phyloP scores from a whole-genome alignment of 1,140 invertebrate genomes.

The Apis laboriosa region DNA sequence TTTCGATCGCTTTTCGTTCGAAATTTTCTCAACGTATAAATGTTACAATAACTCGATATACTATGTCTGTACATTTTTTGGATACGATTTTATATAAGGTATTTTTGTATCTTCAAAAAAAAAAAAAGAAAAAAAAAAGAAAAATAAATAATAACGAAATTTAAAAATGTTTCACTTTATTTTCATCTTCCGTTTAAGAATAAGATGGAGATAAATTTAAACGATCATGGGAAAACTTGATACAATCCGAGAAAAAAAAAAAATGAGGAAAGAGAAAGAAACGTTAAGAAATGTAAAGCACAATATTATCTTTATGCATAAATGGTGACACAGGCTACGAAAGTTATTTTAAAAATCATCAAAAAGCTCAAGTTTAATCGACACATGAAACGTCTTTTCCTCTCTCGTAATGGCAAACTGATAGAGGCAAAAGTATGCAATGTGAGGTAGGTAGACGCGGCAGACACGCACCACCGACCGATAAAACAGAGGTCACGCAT shows the following conservation, averaged over 20 bases:
- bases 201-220: too few relatives aligned
- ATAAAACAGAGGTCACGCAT: constrained; percentile 34
- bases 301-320: constrained; percentile 18
- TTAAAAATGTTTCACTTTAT: too few relatives aligned
- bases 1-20: not conserved
- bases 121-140: too few relatives aligned
- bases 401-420: constrained; percentile 53
- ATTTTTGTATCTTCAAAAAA: too few relatives aligned
- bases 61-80: too few relatives aligned
- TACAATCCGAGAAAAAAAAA: not conserved
- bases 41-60: not conserved
- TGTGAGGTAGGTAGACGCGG: constrained; percentile 21
- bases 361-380: constrained; percentile 64
- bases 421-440: constrained; percentile 24
- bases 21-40: not conserved
- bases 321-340: constrained; percentile 57
- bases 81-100: too few relatives aligned
- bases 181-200: too few relatives aligned
- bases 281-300: not conserved
- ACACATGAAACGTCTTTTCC: constrained; percentile 71
- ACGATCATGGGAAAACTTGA: too few relatives aligned
- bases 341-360: constrained; percentile 63
- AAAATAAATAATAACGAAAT: too few relatives aligned
- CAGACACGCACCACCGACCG: not conserved
- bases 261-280: not conserved